These are phyloP conservation scores for Mycalesis mineus DNA, from an alignment of 2,888 invertebrate species.

Conservation along the genomic window DNA sequence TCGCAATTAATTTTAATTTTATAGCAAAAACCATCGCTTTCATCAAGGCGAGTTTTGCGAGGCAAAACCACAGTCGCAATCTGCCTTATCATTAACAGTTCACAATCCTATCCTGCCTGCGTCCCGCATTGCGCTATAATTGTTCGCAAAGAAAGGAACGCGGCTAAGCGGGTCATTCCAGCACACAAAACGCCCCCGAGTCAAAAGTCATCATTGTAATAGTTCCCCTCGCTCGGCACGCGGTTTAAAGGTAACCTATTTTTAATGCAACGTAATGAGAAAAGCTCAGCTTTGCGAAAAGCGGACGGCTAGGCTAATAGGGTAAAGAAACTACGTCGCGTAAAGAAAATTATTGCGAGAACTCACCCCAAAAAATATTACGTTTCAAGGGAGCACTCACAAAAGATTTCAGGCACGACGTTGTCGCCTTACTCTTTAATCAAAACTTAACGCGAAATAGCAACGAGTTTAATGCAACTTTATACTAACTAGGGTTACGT, in stretches of 20 bases:
- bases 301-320: constrained; percentile 8
- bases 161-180: constrained; percentile 49
- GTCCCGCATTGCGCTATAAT: constrained; percentile 58
- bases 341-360: constrained; percentile 61
- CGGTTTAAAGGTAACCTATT: constrained; percentile 67
- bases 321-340: constrained; percentile 24
- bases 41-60: constrained; percentile 67
- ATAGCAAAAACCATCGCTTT: constrained; percentile 62
- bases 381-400: constrained; percentile 49
- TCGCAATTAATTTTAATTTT: constrained; percentile 64
- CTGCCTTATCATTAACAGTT: constrained; percentile 67
- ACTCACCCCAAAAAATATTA: constrained; percentile 43
- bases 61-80: constrained; percentile 56
- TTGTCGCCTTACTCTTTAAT: constrained; percentile 52
- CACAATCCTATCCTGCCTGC: constrained; percentile 47
- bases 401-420: constrained; percentile 48
- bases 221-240: constrained; percentile 54
- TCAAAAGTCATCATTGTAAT: constrained; percentile 69
- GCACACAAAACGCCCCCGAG: constrained; percentile 44
- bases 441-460: constrained; percentile 55
- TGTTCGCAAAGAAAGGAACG: constrained; percentile 60
- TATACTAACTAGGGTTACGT: constrained; percentile 43
- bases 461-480: constrained; percentile 58
- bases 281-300: constrained; percentile 67
- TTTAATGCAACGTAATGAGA: constrained; percentile 53